Base-by-base conservation (phyloP, 2,113 vertebrate species). In the Oplegnathus fasciatus region DNA sequence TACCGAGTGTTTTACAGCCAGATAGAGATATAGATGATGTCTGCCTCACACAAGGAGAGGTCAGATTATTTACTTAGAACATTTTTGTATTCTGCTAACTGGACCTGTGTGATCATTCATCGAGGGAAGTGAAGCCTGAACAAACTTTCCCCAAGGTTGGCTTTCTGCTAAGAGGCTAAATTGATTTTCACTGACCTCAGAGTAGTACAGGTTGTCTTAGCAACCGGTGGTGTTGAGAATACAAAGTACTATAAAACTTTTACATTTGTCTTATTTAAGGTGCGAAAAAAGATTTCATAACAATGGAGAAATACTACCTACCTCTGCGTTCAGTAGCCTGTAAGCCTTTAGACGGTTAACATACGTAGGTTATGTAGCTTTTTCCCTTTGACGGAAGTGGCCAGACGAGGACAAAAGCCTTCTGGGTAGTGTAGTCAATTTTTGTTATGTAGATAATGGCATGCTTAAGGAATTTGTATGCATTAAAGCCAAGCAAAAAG, bases 121-220 rank as follows among this genome's bases (percentile, higher is more conserved):
- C 0, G 0, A 70, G 24, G 44, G 14, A 69, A 62, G 28, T 83
- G 30, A 48, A 42, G 48, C 40, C 28, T 75, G 75, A 75, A 70
- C 2, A 69, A 68, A 62, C 20, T 6, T 8, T 28, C 46, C 28
- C 34, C 60, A 22, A 14, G 40, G 34, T 44, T 71, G 14, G 0
- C 6, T 55, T 68, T 2, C 18, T 82, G 72, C 40, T 40, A 67
- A 83, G 9, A 52, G 42, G 34, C 37, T 64, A n/a, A 44, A 73
- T 6, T 40, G 11, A 80, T 80, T 70, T 79, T 32, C 13, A 20
- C 42, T 37, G 30, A 40, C 57, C 54, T 30, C 42, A 50, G 22
- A 71, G 78, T 42, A 18, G 34, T 17, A 20, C 30, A 72, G 46
- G 13, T 40, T 40, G 24, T 62, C 64, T 48, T 24, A 34, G 66